Evolutionary conservation across 2,888 invertebrate genomes (phyloP).

Genomic region (Spodoptera littoralis): DNA sequence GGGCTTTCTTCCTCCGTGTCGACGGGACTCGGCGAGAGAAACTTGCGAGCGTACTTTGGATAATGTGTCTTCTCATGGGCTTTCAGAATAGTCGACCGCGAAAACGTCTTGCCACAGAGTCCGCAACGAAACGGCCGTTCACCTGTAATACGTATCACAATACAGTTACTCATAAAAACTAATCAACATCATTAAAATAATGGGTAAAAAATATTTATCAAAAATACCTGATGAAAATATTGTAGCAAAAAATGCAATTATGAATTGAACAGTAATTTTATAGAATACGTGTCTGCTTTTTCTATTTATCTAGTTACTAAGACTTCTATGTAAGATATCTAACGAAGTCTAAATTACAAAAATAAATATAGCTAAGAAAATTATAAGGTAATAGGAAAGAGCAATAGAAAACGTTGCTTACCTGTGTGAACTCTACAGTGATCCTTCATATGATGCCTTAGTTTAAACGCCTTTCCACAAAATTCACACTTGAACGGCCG

Average conservation of each 20-base stretch:
- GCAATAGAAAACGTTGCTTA: slow-evolving; percentile 69
- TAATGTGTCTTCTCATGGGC: slow-evolving; percentile 98
- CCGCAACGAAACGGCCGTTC: slow-evolving; percentile 96
- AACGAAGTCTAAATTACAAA: not conserved
- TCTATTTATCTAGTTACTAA: not conserved
- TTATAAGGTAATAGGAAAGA: not conserved
- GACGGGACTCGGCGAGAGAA: slow-evolving; percentile 95
- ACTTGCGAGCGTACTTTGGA: slow-evolving; percentile 96
- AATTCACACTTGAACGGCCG: slow-evolving; percentile 97
- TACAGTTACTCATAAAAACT: not conserved
- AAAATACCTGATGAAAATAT: not conserved
- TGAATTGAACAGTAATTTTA: not conserved
- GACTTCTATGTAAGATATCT: not conserved
- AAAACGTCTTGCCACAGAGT: slow-evolving; percentile 96
- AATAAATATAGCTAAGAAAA: not conserved
- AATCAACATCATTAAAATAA: too few relatives aligned
- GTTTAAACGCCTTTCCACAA: slow-evolving; percentile 97
- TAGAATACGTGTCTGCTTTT: not conserved
- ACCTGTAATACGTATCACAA: slow-evolving; percentile 81
- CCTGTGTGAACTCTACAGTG: slow-evolving; percentile 97
- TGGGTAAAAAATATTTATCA: too few relatives aligned
- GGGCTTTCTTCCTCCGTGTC: slow-evolving; percentile 95
- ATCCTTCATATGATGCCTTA: slow-evolving; percentile 98
- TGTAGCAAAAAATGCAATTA: not conserved
- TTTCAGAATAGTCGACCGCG: slow-evolving; percentile 96